phyloP scores from a whole-genome alignment of 2,113 vertebrate genomes.

The Falcunculus frontatus region DNA sequence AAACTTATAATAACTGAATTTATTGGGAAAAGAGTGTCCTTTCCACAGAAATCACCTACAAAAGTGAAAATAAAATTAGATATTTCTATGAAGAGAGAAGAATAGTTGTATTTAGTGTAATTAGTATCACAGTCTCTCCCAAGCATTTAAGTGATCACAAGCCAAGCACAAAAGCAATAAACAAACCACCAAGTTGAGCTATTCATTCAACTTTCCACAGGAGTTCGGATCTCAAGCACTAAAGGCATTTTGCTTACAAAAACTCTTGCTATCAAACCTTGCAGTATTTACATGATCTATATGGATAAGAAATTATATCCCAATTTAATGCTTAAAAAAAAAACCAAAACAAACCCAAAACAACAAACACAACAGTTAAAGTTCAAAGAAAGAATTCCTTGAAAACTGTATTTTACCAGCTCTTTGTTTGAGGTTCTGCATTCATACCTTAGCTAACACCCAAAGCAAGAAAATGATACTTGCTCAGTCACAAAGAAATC shows the following conservation, averaged over 20 bases:
- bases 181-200: background rate
- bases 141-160: background rate
- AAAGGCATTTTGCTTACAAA: background rate
- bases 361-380: background rate
- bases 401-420: background rate
- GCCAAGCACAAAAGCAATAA: background rate
- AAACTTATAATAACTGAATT: background rate
- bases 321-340: background rate
- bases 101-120: background rate
- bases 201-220: background rate
- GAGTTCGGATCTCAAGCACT: background rate
- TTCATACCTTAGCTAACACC: background rate
- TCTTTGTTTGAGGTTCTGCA: background rate
- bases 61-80: background rate
- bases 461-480: background rate
- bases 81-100: background rate
- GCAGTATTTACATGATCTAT: background rate
- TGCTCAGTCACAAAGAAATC: background rate
- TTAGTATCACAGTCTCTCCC: background rate
- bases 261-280: background rate
- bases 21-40: background rate
- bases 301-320: background rate
- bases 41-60: background rate
- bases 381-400: background rate
- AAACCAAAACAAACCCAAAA: background rate